phyloP scores from a whole-genome alignment of 1,140 invertebrate species.

The Drosophila lacteicornis region DNA sequence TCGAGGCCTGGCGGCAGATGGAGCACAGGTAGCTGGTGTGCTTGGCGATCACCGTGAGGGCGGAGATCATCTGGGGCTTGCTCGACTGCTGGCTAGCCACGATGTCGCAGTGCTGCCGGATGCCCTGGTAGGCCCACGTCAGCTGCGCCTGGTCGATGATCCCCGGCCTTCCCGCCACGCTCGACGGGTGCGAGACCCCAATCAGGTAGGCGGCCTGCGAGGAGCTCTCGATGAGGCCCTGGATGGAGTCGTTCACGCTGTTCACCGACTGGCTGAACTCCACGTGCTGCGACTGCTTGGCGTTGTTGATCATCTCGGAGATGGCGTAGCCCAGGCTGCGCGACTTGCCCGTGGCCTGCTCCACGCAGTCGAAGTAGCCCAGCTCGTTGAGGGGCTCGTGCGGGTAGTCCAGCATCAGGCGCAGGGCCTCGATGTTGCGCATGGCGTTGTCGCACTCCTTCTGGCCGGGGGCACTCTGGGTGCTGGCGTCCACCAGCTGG shows the following conservation, averaged over 20 bases:
- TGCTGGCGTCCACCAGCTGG: slow-evolving; percentile 93
- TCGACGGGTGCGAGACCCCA: slow-evolving; percentile 95
- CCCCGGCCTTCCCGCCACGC: slow-evolving; percentile 95
- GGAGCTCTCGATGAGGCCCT: slow-evolving; percentile 96
- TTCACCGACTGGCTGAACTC: slow-evolving; percentile 94
- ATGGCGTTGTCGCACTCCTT: slow-evolving; percentile 98
- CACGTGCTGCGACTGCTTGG: slow-evolving; percentile 94
- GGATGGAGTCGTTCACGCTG: slow-evolving; percentile 94
- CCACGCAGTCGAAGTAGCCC: slow-evolving; percentile 97
- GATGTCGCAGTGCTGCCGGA: slow-evolving; percentile 94
- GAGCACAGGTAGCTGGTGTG: slow-evolving; percentile 98
- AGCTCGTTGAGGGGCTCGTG: slow-evolving; percentile 94
- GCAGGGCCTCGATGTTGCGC: slow-evolving; percentile 95
- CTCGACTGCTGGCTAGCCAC: slow-evolving; percentile 91
- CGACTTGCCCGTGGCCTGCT: slow-evolving; percentile 97
- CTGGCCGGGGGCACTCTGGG: slow-evolving; percentile 94
- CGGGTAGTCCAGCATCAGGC: slow-evolving; percentile 93
- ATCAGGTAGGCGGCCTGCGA: slow-evolving; percentile 97
- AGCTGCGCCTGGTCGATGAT: slow-evolving; percentile 97
- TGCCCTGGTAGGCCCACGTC: slow-evolving; percentile 94
- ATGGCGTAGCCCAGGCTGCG: slow-evolving; percentile 95
- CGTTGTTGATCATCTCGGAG: slow-evolving; percentile 96
- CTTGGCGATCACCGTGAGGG: slow-evolving; percentile 97
- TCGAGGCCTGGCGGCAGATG: slow-evolving; percentile 96
- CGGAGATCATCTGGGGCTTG: slow-evolving; percentile 95